These are phyloP conservation scores for Allacma fusca DNA, from an alignment of 2,888 invertebrate species.

Conservation along the genomic window DNA sequence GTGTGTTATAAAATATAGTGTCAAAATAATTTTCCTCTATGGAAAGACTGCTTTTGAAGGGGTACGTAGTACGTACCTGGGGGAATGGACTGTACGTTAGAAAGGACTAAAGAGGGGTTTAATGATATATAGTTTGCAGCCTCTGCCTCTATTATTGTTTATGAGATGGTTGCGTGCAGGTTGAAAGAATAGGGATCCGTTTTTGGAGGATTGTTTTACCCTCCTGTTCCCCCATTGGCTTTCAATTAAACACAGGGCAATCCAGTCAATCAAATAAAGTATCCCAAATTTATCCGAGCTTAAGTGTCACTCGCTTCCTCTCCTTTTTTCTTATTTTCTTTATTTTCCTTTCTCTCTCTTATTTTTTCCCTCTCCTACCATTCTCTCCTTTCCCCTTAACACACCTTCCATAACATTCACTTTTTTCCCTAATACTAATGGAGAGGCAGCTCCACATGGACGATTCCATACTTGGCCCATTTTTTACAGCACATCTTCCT, in stretches of 20 bases:
- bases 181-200: not conserved
- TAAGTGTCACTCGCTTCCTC: slow-evolving; percentile 4
- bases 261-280: slow-evolving; percentile 46
- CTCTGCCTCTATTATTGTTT: slow-evolving; percentile 3
- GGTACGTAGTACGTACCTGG: no score
- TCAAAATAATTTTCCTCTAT: no score
- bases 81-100: no score
- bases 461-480: no score
- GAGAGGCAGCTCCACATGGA: no score
- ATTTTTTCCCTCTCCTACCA: not conserved
- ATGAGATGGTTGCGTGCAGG: slow-evolving; percentile 8
- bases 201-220: not conserved
- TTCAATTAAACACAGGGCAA: slow-evolving; percentile 46
- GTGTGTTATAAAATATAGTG: no score
- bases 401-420: not conserved
- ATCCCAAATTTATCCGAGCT: slow-evolving; percentile 17
- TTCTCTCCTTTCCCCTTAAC: not conserved
- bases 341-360: slow-evolving; percentile 13
- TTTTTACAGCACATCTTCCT: no score
- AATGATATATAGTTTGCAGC: not conserved
- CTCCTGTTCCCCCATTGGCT: slow-evolving; percentile 34
- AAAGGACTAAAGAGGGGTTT: no score
- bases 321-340: not conserved
- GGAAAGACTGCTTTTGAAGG: no score
- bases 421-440: no score